Base-by-base conservation (phyloP, 2,113 vertebrate species). In the Anolis sagrei region DNA sequence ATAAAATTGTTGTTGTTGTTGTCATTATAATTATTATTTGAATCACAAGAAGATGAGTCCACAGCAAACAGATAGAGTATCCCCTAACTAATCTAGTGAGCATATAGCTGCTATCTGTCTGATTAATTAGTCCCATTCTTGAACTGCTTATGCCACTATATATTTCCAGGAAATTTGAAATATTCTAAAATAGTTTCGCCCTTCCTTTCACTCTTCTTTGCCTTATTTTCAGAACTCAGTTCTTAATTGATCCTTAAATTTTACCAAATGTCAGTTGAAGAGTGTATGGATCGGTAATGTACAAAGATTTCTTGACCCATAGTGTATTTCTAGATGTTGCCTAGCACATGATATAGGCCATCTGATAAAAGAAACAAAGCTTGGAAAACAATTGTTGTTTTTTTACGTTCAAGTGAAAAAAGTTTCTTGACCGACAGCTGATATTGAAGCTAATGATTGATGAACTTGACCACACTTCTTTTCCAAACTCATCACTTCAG, bases 401-500 rank as follows among this genome's bases (percentile, higher is more conserved):
- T 87, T 36, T 77, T 48, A 78, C 8, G 18, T 23, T 29, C 14
- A 68, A 69, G 83, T 48, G 27, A 58, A 11, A 3, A 25, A 78
- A n/a, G 18, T 79, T 82, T 44, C 39, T 29, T 3, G 91, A 78
- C 66, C 87, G 85, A 79, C 73, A 5, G 0, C 44, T 64, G 70
- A 83, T 69, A 74, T 0, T 8, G 82, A 29, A 48, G 54, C 81
- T 80, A 88, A 93, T 36, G 44, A 44, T 11, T 76, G 85, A 27
- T 62, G 61, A 75, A 70, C 14, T 16, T 14, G 1, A 2, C 82
- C 39, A 9, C 4, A 82, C 73, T 89, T 29, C 72, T 4, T 74
- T 36, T 88, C 85, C 78, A 84, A 81, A 34, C 76, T 74, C 29
- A 85, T 72, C 16, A 0, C 76, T 90, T 82, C 76, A 8, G 44